Evolutionary conservation across 2,888 invertebrate genomes (phyloP).

Genomic region (Spodoptera littoralis): DNA sequence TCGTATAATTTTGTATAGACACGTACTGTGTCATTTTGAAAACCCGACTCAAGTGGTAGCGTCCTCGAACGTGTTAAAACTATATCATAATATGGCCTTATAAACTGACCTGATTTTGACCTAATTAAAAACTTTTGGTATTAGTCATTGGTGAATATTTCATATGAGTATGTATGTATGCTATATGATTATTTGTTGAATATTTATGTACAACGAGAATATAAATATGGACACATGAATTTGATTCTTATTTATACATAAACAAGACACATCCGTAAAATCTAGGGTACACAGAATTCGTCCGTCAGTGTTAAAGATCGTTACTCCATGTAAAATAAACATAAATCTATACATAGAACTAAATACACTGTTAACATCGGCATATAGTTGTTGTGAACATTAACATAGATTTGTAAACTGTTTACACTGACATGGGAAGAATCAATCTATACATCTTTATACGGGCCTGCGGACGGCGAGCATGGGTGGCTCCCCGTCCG

Average conservation of each 20-base stretch:
- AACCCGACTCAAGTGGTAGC: too few relatives aligned
- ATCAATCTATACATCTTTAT: slow-evolving; percentile 13
- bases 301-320: slow-evolving; percentile 5
- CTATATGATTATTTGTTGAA: not conserved
- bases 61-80: too few relatives aligned
- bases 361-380: too few relatives aligned
- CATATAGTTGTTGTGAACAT: too few relatives aligned
- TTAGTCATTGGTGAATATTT: not conserved
- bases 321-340: slow-evolving; percentile 26
- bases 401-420: not conserved
- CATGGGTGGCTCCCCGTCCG: too few relatives aligned
- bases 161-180: too few relatives aligned
- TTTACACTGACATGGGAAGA: slow-evolving; percentile 13
- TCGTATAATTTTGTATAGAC: too few relatives aligned
- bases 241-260: not conserved
- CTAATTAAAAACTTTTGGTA: not conserved
- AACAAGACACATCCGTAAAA: not conserved
- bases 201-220: too few relatives aligned
- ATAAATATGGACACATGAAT: too few relatives aligned
- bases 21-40: too few relatives aligned
- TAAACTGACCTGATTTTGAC: slow-evolving; percentile 4
- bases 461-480: too few relatives aligned
- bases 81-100: slow-evolving; percentile 1
- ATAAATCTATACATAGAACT: slow-evolving; percentile 12
- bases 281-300: not conserved